A percentile compares a stretch with the other conserved stretches of the same genome.
These are phyloP conservation scores for Venturia canescens DNA, from an alignment of 1,140 invertebrate species.

Conservation along the genomic window DNA sequence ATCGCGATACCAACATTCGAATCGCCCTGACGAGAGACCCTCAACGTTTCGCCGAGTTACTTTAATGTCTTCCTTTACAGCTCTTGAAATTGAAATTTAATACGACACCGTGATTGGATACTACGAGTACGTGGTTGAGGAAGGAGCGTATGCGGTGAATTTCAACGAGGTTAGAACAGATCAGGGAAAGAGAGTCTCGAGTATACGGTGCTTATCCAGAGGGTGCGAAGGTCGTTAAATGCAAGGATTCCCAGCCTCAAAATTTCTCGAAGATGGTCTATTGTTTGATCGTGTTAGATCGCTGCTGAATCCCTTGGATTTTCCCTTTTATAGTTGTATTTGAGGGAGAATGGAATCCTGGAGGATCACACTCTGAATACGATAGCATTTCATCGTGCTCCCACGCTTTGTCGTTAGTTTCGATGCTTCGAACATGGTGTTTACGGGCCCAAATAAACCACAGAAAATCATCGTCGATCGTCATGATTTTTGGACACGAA, in stretches of 20 bases:
- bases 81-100: conserved; percentile 33
- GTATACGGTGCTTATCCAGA: neutral
- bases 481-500: neutral
- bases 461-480: neutral
- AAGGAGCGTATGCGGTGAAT: conserved; percentile 17
- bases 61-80: conserved; percentile 41
- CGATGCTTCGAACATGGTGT: neutral
- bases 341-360: neutral
- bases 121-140: conserved; percentile 16
- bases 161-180: neutral
- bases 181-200: neutral
- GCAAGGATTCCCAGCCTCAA: neutral
- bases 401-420: neutral
- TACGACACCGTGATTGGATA: conserved; percentile 12
- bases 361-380: neutral
- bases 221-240: conserved; percentile 36
- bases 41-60: neutral
- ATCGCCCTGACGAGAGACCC: neutral
- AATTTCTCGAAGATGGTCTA: neutral
- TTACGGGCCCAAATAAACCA: neutral
- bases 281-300: neutral
- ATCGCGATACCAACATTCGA: neutral
- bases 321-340: neutral
- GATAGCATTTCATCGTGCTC: too few relatives aligned
- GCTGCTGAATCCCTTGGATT: neutral